A percentile compares a stretch with the other conserved stretches of the same genome.
phyloP scores from a whole-genome alignment of 2,113 vertebrate genomes.

The Pelusios castaneus region DNA sequence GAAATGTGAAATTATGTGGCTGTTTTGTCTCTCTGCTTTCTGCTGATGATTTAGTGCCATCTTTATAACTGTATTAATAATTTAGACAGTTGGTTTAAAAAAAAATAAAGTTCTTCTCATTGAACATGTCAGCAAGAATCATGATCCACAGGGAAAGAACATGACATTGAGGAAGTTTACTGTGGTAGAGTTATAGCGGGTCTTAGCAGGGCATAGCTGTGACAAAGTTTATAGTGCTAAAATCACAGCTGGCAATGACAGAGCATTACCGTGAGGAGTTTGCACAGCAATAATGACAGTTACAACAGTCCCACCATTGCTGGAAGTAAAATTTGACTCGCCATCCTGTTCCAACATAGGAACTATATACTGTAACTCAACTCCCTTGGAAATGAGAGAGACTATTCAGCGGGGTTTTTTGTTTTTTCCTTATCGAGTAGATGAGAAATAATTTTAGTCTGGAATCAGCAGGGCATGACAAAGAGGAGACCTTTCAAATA shows the following conservation, averaged over 20 bases:
- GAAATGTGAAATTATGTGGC: conserved; percentile 40
- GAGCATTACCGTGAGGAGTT: conserved; percentile 17
- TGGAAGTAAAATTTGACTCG: conserved; percentile 41
- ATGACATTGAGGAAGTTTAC: conserved; percentile 56
- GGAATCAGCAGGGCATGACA: conserved; percentile 42
- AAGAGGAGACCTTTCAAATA: conserved; percentile 57
- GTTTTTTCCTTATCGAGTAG: conserved; percentile 43
- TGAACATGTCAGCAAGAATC: conserved; percentile 74
- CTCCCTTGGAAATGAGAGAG: conserved; percentile 42
- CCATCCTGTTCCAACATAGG: neutral
- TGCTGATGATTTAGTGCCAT: conserved; percentile 57
- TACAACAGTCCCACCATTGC: neutral
- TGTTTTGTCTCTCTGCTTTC: conserved; percentile 48
- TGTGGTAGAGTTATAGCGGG: conserved; percentile 42
- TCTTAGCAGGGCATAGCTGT: conserved; percentile 25
- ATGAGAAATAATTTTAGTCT: conserved; percentile 53
- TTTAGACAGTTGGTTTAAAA: conserved; percentile 63
- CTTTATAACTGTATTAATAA: conserved; percentile 69
- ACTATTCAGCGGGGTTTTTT: conserved; percentile 34
- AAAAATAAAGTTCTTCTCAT: conserved; percentile 51
- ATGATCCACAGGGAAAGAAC: conserved; percentile 52
- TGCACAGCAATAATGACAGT: conserved; percentile 1
- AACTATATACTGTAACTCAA: conserved; percentile 30
- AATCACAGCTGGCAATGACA: conserved; percentile 44
- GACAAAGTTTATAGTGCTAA: conserved; percentile 16